phyloP scores from a whole-genome alignment of 2,888 invertebrate species.

The Acanthoscelides obtectus region DNA sequence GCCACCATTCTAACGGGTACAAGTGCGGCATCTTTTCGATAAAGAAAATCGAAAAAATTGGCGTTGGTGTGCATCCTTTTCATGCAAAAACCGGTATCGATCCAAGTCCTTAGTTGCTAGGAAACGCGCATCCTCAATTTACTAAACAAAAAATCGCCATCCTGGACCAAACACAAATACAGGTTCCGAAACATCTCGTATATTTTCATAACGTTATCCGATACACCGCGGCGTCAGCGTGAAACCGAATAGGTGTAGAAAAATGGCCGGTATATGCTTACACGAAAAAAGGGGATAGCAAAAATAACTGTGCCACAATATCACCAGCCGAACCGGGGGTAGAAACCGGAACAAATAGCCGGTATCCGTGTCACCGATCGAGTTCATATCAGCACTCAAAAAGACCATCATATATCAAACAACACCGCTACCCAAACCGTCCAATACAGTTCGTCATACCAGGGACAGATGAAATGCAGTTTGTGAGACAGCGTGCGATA shows the following conservation, averaged over 20 bases:
- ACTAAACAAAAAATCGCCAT: no score
- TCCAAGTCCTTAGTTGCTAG: no score
- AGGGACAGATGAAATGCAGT: not conserved
- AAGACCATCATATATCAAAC: not conserved
- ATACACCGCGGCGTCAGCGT: not conserved
- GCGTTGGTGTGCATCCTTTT: no score
- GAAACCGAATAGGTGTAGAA: not conserved
- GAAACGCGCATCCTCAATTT: no score
- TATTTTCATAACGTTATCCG: not conserved
- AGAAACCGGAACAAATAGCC: not conserved
- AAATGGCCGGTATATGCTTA: not conserved
- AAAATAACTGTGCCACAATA: not conserved
- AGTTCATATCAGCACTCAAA: not conserved
- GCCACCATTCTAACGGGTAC: no score
- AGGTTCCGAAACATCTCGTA: not conserved
- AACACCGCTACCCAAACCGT: no score
- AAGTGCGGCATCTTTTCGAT: no score
- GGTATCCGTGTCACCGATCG: not conserved
- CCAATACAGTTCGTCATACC: not conserved
- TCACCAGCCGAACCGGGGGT: not conserved
- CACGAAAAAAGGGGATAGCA: not conserved
- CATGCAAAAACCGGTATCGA: no score
- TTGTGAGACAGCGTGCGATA: no score
- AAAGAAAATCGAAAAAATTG: no score
- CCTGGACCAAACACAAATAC: not conserved